These are phyloP conservation scores for Leptura quadrifasciata DNA, from an alignment of 2,888 invertebrate genomes.

Conservation along the genomic window DNA sequence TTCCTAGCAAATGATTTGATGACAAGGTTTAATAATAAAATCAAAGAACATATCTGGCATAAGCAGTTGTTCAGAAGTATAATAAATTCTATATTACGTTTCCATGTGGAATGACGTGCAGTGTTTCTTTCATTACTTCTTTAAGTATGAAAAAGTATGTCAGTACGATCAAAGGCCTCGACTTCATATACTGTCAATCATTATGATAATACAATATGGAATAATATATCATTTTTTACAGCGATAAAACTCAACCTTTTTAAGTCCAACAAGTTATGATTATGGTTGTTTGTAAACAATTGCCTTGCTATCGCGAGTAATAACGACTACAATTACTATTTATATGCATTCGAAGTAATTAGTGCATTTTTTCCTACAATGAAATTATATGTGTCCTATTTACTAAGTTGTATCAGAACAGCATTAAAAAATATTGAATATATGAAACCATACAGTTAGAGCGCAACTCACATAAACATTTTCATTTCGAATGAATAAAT, in stretches of 20 bases:
- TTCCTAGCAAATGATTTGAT: constrained; percentile 34
- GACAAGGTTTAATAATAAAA: constrained; percentile 37
- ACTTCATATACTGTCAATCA: constrained; percentile 36
- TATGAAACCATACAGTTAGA: too few species aligned
- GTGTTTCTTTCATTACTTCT: constrained; percentile 24
- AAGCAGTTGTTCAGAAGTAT: constrained; percentile 14
- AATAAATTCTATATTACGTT: constrained; percentile 25
- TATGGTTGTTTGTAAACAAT: constrained; percentile 33
- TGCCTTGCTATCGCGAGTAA: constrained; percentile 29
- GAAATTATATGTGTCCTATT: background rate
- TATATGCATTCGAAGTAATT: constrained; percentile 24
- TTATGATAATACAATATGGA: constrained; percentile 43
- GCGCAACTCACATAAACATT: too few species aligned
- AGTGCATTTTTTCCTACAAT: constrained; percentile 19
- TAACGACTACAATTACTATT: constrained; percentile 25
- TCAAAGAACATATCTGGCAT: constrained; percentile 38
- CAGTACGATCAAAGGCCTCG: constrained; percentile 43
- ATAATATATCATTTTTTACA: constrained; percentile 43
- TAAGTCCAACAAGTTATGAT: constrained; percentile 34
- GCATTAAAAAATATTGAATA: background rate
- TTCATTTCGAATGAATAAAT: too few species aligned
- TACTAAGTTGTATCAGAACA: background rate
- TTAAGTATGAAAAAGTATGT: constrained; percentile 42
- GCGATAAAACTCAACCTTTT: constrained; percentile 40
- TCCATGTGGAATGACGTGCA: background rate